Conservation (phyloP, 2,888 invertebrate species). For the Sthenelais limicola region DNA sequence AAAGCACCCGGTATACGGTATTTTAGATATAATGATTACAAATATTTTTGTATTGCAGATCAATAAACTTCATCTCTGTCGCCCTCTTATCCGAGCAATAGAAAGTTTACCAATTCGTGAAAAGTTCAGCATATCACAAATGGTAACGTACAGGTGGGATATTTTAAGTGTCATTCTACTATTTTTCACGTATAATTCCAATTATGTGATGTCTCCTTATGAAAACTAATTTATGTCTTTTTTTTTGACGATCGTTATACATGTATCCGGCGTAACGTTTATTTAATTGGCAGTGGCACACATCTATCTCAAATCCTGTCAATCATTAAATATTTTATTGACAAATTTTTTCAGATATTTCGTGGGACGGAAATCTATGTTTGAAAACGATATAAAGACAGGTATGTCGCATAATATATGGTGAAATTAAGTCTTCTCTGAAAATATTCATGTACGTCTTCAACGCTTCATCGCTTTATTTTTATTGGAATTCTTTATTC, state of each 20-base stretch:
- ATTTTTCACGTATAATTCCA: neutral
- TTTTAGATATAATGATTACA: too few species aligned
- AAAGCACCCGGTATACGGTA: too few species aligned
- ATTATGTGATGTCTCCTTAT: neutral
- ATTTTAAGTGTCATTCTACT: neutral
- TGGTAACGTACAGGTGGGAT: slow-evolving; percentile 89
- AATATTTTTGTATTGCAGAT: slow-evolving; percentile 73
- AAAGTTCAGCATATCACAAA: slow-evolving; percentile 90
- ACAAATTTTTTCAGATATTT: slow-evolving; percentile 79
- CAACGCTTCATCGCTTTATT: too few species aligned
- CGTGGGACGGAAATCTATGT: slow-evolving; percentile 98
- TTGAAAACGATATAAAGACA: slow-evolving; percentile 94
- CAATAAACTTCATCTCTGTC: slow-evolving; percentile 77
- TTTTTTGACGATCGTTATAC: neutral
- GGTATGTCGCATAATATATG: too few species aligned
- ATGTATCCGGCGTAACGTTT: neutral
- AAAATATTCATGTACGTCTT: neutral
- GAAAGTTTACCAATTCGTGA: slow-evolving; percentile 93
- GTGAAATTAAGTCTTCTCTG: too few species aligned
- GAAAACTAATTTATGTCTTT: neutral
- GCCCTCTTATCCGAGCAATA: slow-evolving; percentile 95
- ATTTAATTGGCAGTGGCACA: neutral
- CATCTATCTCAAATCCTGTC: neutral
- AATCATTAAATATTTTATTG: neutral
- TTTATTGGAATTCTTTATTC: too few species aligned